Percentiles rank a stretch among this genome's conserved stretches.
Conservation (phyloP, 2,797 vertebrate genomes). For the Danio tinwini region DNA sequence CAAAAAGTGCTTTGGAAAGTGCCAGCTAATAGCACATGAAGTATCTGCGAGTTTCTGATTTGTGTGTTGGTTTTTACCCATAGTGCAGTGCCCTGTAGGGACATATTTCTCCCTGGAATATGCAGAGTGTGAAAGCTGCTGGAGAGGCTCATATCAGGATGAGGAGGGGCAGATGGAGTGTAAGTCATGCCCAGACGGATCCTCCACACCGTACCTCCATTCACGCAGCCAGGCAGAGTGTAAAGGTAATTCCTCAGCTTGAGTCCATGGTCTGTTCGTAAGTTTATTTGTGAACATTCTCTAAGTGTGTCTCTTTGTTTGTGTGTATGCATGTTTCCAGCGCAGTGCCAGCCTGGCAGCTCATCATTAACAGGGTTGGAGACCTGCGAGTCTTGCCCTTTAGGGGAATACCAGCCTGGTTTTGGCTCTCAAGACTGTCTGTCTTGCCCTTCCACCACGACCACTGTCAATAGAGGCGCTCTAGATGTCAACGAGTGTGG, state of each 20-base stretch:
- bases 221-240: conserved; percentile 90
- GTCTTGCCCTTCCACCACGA: conserved; percentile 85
- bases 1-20: background rate
- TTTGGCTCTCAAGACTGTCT: conserved; percentile 86
- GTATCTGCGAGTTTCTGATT: conserved; percentile 12
- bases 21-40: background rate
- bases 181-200: conserved; percentile 87
- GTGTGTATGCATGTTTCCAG: conserved; percentile 72
- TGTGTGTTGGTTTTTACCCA: conserved; percentile 46
- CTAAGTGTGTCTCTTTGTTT: conserved; percentile 26
- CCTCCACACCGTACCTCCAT: conserved; percentile 91
- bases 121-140: conserved; percentile 92
- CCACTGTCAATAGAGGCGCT: conserved; percentile 93
- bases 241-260: conserved; percentile 81
- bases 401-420: conserved; percentile 88
- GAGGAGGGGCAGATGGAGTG: conserved; percentile 94
- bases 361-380: conserved; percentile 91
- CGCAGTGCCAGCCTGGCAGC: conserved; percentile 93
- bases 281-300: background rate
- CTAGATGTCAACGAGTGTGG: conserved; percentile 89
- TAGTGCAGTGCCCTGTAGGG: conserved; percentile 95
- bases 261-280: background rate
- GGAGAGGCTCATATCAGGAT: conserved; percentile 92
- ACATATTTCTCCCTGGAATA: conserved; percentile 93
- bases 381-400: conserved; percentile 93